phyloP scores from a whole-genome alignment of 2,888 invertebrate species.

The Chrysolina oricalcia region DNA sequence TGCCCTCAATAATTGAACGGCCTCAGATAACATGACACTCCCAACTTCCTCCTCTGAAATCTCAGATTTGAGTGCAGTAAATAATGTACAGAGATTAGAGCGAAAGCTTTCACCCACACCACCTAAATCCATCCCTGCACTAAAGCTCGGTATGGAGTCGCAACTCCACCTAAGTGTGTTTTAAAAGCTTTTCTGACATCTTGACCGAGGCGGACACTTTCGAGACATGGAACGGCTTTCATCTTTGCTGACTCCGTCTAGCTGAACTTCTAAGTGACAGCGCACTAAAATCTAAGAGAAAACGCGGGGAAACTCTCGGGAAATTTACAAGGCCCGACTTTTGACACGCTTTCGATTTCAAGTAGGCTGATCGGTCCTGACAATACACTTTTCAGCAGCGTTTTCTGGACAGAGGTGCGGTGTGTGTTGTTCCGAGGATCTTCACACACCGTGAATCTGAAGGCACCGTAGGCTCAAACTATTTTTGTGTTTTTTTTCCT shows the following conservation, averaged over 20 bases:
- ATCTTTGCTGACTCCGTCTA: constrained; percentile 64
- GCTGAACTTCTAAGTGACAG: constrained; percentile 63
- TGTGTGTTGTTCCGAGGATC: too few species aligned
- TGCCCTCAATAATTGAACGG: not conserved
- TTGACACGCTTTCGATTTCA: constrained; percentile 60
- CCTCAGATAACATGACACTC: not conserved
- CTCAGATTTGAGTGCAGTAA: constrained; percentile 22
- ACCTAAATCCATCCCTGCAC: constrained; percentile 45
- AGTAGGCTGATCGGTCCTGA: constrained; percentile 51
- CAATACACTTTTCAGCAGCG: constrained; percentile 42
- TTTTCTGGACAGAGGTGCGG: not conserved
- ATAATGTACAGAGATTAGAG: constrained; percentile 33
- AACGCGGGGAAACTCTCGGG: constrained; percentile 44
- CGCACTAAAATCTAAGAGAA: constrained; percentile 50
- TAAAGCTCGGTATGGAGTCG: constrained; percentile 51
- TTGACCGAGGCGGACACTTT: constrained; percentile 73
- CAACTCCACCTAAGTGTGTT: constrained; percentile 68
- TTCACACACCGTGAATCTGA: too few species aligned
- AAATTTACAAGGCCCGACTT: constrained; percentile 57
- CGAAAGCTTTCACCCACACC: constrained; percentile 36
- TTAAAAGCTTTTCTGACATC: constrained; percentile 74
- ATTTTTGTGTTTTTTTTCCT: too few species aligned
- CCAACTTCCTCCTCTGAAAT: not conserved
- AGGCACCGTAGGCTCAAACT: too few species aligned
- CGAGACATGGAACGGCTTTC: constrained; percentile 73